These are phyloP conservation scores for Danionella cerebrum DNA, from an alignment of 2,113 vertebrate species.

Conservation along the genomic window DNA sequence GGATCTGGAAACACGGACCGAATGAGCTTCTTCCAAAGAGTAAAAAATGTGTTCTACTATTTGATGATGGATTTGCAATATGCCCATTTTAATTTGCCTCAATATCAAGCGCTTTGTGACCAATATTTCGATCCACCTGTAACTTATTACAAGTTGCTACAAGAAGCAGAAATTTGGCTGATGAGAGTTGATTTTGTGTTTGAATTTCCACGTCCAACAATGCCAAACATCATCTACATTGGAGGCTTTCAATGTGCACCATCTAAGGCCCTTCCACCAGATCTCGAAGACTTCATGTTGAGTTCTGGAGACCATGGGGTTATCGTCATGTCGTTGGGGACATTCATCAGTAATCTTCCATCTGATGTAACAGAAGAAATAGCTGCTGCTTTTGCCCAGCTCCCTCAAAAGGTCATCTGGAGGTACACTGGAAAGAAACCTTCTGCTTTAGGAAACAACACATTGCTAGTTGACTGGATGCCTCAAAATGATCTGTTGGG, in stretches of 20 bases:
- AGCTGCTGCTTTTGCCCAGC: conserved; percentile 8
- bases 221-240: conserved; percentile 18
- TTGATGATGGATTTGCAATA: not conserved
- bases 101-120: conserved; percentile 6
- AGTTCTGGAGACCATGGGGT: conserved; percentile 14
- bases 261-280: not conserved
- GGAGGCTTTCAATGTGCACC: conserved; percentile 4
- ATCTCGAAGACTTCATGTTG: conserved; percentile 6
- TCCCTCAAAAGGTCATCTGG: conserved; percentile 15
- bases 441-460: conserved; percentile 9
- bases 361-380: not conserved
- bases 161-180: conserved; percentile 4
- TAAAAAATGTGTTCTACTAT: not conserved
- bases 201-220: conserved; percentile 11
- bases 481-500: conserved; percentile 11
- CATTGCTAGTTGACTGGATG: conserved; percentile 18
- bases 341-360: not conserved
- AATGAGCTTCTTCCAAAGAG: conserved; percentile 3
- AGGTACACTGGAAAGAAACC: conserved; percentile 1
- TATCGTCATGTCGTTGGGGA: conserved; percentile 7
- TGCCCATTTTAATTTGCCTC: not conserved
- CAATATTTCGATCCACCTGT: conserved; percentile 1
- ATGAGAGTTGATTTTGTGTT: conserved; percentile 25
- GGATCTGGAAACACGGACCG: not conserved
- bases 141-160: not conserved